Percentiles rank a stretch among this genome's conserved stretches.
These are phyloP conservation scores for Papilio dardanus DNA, from an alignment of 1,140 invertebrate genomes.

Conservation along the genomic window DNA sequence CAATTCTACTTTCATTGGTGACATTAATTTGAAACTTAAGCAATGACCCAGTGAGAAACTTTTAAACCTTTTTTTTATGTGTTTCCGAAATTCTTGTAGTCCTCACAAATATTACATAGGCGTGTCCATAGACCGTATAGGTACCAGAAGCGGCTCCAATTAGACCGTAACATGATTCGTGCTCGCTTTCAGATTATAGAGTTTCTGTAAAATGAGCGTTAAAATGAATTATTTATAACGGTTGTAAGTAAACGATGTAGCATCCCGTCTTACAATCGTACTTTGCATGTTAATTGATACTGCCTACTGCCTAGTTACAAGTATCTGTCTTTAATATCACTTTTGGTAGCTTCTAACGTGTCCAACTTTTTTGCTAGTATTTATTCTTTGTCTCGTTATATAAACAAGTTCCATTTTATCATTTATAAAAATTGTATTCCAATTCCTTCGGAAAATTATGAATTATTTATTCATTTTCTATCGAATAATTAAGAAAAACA, in stretches of 20 bases:
- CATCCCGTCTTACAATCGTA: conserved; percentile 11
- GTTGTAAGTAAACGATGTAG: conserved; percentile 7
- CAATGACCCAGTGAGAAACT: neutral
- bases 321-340: neutral
- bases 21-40: no score
- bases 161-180: conserved; percentile 76
- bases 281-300: neutral
- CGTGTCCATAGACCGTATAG: conserved; percentile 57
- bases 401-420: neutral
- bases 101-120: conserved; percentile 58
- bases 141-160: conserved; percentile 53
- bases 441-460: neutral
- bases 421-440: neutral
- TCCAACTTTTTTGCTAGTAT: neutral
- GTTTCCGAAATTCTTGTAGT: neutral
- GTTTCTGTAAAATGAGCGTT: conserved; percentile 50
- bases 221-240: conserved; percentile 50
- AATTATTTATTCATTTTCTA: neutral
- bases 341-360: neutral
- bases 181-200: conserved; percentile 69
- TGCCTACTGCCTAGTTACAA: no score
- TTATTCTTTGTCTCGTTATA: neutral
- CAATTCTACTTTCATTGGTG: no score
- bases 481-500: neutral
- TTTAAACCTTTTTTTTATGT: neutral